Percentiles rank a stretch among this genome's conserved stretches.
phyloP scores from a whole-genome alignment of 2,113 vertebrate species.

The Tachuris rubrigastra region DNA sequence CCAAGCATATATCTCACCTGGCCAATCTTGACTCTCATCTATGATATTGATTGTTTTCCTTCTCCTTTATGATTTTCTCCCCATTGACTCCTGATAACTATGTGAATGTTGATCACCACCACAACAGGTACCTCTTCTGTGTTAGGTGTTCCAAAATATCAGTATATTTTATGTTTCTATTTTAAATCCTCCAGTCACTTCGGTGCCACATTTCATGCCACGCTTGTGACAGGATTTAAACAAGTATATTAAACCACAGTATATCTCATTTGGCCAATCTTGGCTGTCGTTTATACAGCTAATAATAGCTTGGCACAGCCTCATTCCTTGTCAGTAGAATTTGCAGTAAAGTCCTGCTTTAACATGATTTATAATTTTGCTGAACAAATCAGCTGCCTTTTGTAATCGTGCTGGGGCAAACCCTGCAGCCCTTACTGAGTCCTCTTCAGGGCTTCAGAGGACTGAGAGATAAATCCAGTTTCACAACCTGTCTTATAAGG shows the following conservation, averaged over 20 bases:
- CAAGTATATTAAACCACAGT: background rate
- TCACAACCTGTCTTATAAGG: background rate
- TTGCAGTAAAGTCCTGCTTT: background rate
- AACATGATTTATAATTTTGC: background rate
- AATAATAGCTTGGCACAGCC: background rate
- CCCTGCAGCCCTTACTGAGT: background rate
- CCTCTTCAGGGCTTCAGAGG: background rate
- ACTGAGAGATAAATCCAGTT: background rate
- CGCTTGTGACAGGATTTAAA: background rate
- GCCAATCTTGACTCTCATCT: background rate
- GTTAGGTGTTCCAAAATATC: background rate
- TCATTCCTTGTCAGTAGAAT: background rate
- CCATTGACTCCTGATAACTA: background rate
- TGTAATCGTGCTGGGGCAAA: background rate
- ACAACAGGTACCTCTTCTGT: background rate
- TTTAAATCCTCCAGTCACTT: background rate
- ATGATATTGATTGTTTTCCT: rapidly evolving
- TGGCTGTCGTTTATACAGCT: background rate
- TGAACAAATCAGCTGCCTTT: background rate
- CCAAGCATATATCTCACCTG: background rate
- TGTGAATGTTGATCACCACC: background rate
- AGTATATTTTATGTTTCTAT: background rate
- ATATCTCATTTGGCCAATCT: background rate
- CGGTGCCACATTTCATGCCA: background rate
- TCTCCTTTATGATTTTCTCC: background rate